A percentile compares a stretch with the other conserved stretches of the same genome.
phyloP scores from a whole-genome alignment of 2,113 vertebrate species.

The Bungarus multicinctus region DNA sequence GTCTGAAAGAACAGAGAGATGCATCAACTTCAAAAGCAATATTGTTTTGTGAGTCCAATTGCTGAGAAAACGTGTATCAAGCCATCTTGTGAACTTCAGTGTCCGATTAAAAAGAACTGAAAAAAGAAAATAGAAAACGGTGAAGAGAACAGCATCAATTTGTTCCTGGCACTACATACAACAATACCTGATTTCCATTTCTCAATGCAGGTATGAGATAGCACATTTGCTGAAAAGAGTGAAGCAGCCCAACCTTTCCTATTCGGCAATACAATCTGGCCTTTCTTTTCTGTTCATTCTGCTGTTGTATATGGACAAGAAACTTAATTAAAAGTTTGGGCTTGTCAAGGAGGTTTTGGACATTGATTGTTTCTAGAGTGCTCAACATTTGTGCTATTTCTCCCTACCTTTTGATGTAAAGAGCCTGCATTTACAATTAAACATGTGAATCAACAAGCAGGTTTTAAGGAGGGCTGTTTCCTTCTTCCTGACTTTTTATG shows the following conservation, averaged over 20 bases:
- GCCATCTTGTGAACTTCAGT: background rate
- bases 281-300: slow-evolving; percentile 13
- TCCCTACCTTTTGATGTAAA: slow-evolving; percentile 23
- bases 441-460: slow-evolving; percentile 42
- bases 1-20: slow-evolving; percentile 14
- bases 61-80: background rate
- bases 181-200: slow-evolving; percentile 28
- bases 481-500: slow-evolving; percentile 19
- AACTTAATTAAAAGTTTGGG: slow-evolving; percentile 36
- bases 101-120: slow-evolving; percentile 25
- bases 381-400: slow-evolving; percentile 25
- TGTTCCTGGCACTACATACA: slow-evolving; percentile 9
- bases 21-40: slow-evolving; percentile 28
- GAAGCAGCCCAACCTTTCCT: slow-evolving; percentile 25
- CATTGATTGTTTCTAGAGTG: slow-evolving; percentile 36
- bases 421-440: slow-evolving; percentile 15
- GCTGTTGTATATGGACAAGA: slow-evolving; percentile 31
- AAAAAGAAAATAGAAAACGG: slow-evolving; percentile 14
- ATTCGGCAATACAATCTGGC: slow-evolving; percentile 2
- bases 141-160: slow-evolving; percentile 24
- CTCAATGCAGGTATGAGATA: slow-evolving; percentile 16
- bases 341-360: slow-evolving; percentile 36
- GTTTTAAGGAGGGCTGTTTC: slow-evolving; percentile 1
- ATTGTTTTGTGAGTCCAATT: background rate
- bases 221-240: slow-evolving; percentile 1